Conservation (phyloP, 2,797 vertebrate genomes). For the Pteronotus mesoamericanus region DNA sequence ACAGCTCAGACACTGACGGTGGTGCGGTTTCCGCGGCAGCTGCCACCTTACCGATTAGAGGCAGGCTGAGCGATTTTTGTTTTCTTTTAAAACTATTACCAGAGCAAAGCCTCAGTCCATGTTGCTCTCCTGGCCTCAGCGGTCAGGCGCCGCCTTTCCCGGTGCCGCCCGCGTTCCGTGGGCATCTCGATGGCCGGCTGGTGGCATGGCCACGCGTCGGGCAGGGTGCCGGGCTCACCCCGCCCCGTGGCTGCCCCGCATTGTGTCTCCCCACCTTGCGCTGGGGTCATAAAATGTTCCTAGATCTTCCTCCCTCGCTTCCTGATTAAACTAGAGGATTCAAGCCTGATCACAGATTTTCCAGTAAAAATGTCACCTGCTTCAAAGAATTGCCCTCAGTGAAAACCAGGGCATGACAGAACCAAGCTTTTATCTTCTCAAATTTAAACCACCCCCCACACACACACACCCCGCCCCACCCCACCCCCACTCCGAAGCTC, state of each 20-base stretch:
- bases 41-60: background rate
- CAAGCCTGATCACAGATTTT: background rate
- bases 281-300: background rate
- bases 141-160: background rate
- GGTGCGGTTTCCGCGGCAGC: background rate
- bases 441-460: background rate
- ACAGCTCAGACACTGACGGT: background rate
- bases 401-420: background rate
- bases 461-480: background rate
- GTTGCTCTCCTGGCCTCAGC: background rate
- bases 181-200: background rate
- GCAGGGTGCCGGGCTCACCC: background rate
- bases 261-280: background rate
- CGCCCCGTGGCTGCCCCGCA: background rate
- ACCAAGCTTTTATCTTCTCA: background rate
- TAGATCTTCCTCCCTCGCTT: background rate
- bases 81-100: background rate
- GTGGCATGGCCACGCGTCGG: rapidly evolving
- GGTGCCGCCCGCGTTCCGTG: background rate
- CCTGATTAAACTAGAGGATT: background rate
- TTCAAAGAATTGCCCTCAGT: background rate
- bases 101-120: background rate
- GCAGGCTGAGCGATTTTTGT: background rate
- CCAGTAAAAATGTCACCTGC: background rate
- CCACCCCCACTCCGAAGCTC: background rate